Evolutionary conservation across 2,797 vertebrate genomes (phyloP), one percentile per base, ranked within the genome.

Genomic region (Vespertilio murinus): DNA sequence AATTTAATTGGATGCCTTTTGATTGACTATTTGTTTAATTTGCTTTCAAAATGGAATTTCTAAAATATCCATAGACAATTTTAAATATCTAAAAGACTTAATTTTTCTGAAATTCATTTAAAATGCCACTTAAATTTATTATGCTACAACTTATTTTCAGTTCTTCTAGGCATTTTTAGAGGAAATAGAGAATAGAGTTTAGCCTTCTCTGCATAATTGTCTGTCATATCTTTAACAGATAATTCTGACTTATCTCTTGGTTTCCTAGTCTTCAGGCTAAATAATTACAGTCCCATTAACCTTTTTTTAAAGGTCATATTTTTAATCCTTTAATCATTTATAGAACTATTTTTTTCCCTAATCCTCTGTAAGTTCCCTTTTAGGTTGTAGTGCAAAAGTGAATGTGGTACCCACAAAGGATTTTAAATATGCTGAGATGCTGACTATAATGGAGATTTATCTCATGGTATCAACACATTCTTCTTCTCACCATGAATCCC

Each of bases 241-340:
- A 94, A 89, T 91, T 94, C 71, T 85, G 93, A 80, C 33, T 95
- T 96, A 91, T 95, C 61, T 94, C 17, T 88, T 91, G 40, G 30
- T 4, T 94, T 94, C 7, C 45, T 85, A 49, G 38, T 88, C 81
- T 90, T 79, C 30, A 70, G n/a, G 42, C 71, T 94, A 94, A 96
- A 95, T 94, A 96, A 97, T 96, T 95, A 94, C 13, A 61, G 74
- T 91, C 88, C 33, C 9, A 91, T 94, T 96, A 96, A 93, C 87
- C 80, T 94, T 81, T 49, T 90, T 94, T 77, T 74, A 79, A 42
- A 88, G 89, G 91, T 96, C 93, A 95, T 65, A 92, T 88, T 91
- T 79, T 90, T 94, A 95, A 95, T 96, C 74, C 64, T 85, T 85
- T 91, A 88, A 95, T 95, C 83, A 91, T 89, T 88, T 95, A 74